Conservation (phyloP, 2,797 vertebrate genomes). For the Malacoctenus gilli region DNA sequence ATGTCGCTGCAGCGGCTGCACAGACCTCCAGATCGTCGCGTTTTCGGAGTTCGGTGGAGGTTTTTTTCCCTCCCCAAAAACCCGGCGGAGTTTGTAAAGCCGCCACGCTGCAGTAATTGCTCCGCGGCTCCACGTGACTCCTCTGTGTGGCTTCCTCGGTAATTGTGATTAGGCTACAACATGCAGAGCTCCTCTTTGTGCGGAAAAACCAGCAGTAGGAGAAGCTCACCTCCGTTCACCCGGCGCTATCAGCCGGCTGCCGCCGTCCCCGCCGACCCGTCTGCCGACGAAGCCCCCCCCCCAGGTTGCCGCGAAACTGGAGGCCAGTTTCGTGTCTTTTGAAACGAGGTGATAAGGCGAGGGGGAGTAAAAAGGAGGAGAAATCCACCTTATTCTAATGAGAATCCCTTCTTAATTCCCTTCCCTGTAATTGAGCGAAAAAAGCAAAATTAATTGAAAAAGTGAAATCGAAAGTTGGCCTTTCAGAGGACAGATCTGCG, state of each 20-base stretch:
- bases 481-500: conserved; percentile 31
- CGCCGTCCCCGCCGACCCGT: neutral
- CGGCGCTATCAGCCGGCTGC: neutral
- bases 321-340: conserved; percentile 20
- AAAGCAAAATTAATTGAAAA: conserved; percentile 40
- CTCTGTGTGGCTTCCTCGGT: neutral
- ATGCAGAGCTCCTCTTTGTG: conserved; percentile 1
- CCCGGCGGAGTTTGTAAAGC: neutral
- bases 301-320: conserved; percentile 25
- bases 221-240: neutral
- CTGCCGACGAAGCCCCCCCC: too few relatives aligned
- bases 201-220: neutral
- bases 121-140: conserved; percentile 7
- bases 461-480: conserved; percentile 25
- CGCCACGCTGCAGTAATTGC: conserved; percentile 2
- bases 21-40: too few relatives aligned
- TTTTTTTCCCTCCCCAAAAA: too few relatives aligned
- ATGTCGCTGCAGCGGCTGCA: too few relatives aligned
- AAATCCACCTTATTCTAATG: conserved; percentile 19
- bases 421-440: conserved; percentile 1
- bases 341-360: conserved; percentile 21
- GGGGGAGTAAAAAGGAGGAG: conserved; percentile 19
- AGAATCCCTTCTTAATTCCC: conserved; percentile 12
- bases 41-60: too few relatives aligned
- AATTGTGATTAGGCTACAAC: conserved; percentile 5